phyloP scores from a whole-genome alignment of 2,888 invertebrate genomes.

The Papilio demoleus region DNA sequence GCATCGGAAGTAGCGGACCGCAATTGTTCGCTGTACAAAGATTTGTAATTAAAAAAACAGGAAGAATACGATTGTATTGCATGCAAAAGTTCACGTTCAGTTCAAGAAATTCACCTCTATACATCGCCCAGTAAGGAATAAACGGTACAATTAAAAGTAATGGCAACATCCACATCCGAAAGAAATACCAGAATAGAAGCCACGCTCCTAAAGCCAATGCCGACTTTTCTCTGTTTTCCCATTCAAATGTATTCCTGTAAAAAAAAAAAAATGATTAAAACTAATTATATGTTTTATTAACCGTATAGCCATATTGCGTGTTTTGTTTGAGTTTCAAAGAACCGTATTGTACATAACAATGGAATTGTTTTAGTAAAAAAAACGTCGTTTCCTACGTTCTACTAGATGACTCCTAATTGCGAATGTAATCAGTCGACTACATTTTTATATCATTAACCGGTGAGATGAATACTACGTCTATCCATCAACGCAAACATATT shows the following conservation, averaged over 20 bases:
- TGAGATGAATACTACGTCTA: slow-evolving; percentile 1
- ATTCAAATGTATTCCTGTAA: slow-evolving; percentile 70
- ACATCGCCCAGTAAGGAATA: slow-evolving; percentile 65
- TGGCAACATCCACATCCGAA: slow-evolving; percentile 75
- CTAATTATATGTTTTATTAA: background rate
- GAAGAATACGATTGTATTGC: slow-evolving; percentile 1
- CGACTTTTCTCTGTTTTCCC: slow-evolving; percentile 72
- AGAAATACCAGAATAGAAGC: slow-evolving; percentile 73
- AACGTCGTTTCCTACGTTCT: slow-evolving; percentile 13
- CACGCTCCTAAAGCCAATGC: slow-evolving; percentile 64
- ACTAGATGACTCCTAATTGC: slow-evolving; percentile 6
- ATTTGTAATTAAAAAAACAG: slow-evolving; percentile 15
- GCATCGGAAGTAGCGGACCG: slow-evolving; percentile 52
- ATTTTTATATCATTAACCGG: slow-evolving; percentile 8
- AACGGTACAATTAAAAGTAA: slow-evolving; percentile 65
- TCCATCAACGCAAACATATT: background rate
- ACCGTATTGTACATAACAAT: slow-evolving; percentile 16
- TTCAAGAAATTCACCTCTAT: slow-evolving; percentile 55
- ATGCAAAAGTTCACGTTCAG: background rate
- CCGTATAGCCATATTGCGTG: background rate
- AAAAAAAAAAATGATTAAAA: background rate
- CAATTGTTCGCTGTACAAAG: slow-evolving; percentile 54
- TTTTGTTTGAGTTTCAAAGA: background rate
- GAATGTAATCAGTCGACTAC: background rate
- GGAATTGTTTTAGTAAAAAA: slow-evolving; percentile 6